Conservation (phyloP, 2,888 invertebrate genomes). For the Nomada ferruginata region DNA sequence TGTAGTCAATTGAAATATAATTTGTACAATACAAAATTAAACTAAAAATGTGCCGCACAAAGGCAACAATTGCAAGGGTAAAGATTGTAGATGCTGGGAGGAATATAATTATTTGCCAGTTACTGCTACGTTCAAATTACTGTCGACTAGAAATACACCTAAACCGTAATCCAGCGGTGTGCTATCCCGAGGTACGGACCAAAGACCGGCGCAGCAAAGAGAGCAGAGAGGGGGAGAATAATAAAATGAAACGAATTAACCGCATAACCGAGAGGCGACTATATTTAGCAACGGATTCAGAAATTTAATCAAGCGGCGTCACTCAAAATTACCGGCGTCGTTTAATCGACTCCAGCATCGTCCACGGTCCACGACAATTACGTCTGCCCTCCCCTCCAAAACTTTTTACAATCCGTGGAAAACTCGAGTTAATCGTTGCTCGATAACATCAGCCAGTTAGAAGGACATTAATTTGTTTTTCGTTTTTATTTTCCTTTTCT, state of each 20-base stretch:
- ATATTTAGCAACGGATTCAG: slow-evolving; percentile 39
- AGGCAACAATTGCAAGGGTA: too few species aligned
- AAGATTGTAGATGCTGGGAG: too few species aligned
- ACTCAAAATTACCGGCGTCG: slow-evolving; percentile 37
- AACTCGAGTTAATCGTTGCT: not conserved
- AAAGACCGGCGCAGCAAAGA: not conserved
- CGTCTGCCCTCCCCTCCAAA: not conserved
- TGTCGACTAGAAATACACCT: too few species aligned
- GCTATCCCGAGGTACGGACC: not conserved
- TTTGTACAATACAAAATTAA: too few species aligned
- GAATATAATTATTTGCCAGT: too few species aligned
- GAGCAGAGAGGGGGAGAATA: slow-evolving; percentile 10
- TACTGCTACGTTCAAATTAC: too few species aligned
- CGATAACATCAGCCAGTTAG: slow-evolving; percentile 17
- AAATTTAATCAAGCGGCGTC: slow-evolving; percentile 51
- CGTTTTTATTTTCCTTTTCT: not conserved
- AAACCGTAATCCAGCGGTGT: slow-evolving; percentile 3
- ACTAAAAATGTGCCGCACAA: too few species aligned
- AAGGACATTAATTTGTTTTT: slow-evolving; percentile 33
- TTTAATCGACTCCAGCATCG: slow-evolving; percentile 41
- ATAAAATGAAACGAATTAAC: slow-evolving; percentile 38
- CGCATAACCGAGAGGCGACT: slow-evolving; percentile 21
- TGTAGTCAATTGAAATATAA: too few species aligned
- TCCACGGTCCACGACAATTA: slow-evolving; percentile 14
- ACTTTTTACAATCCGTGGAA: not conserved